A percentile compares a stretch with the other conserved stretches of the same genome.
Evolutionary conservation across 2,797 vertebrate genomes (phyloP).

Genomic region (Chelonia mydas): DNA sequence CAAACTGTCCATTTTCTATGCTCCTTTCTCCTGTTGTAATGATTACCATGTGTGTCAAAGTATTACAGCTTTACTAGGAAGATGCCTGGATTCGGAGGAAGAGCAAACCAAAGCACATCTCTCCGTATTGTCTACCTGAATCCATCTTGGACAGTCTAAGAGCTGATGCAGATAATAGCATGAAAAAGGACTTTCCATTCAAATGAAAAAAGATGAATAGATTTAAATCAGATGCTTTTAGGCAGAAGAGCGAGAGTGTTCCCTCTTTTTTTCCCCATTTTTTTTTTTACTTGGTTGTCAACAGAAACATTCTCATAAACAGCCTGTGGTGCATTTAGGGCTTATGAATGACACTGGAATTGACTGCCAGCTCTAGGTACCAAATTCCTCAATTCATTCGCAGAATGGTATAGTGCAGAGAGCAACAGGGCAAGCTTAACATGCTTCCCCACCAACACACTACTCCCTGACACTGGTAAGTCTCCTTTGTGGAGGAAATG

Average conservation of each 20-base stretch:
- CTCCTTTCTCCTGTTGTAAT: constrained; percentile 36
- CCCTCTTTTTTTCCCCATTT: constrained; percentile 67
- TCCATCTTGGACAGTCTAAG: constrained; percentile 22
- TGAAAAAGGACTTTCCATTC: constrained; percentile 58
- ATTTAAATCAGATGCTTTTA: constrained; percentile 58
- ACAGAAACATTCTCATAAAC: constrained; percentile 70
- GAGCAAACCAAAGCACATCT: constrained; percentile 48
- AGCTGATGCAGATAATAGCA: constrained; percentile 62
- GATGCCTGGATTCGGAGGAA: constrained; percentile 44
- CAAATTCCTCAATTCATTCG: not conserved
- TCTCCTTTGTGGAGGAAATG: not conserved
- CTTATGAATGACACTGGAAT: constrained; percentile 26
- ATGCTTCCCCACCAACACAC: not conserved
- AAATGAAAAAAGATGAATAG: constrained; percentile 64
- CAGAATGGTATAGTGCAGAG: constrained; percentile 13
- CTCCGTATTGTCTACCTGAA: constrained; percentile 51
- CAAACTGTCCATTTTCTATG: constrained; percentile 27
- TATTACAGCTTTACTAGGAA: constrained; percentile 51
- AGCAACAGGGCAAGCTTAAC: not conserved
- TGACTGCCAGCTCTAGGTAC: constrained; percentile 47
- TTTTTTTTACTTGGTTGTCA: constrained; percentile 67
- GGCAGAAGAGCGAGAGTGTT: not conserved
- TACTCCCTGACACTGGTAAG: fast-evolving
- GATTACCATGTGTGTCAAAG: constrained; percentile 49
- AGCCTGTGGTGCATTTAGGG: constrained; percentile 47